Evolutionary conservation across 2,888 invertebrate genomes (phyloP).

Genomic region (Melinaea menophilus): DNA sequence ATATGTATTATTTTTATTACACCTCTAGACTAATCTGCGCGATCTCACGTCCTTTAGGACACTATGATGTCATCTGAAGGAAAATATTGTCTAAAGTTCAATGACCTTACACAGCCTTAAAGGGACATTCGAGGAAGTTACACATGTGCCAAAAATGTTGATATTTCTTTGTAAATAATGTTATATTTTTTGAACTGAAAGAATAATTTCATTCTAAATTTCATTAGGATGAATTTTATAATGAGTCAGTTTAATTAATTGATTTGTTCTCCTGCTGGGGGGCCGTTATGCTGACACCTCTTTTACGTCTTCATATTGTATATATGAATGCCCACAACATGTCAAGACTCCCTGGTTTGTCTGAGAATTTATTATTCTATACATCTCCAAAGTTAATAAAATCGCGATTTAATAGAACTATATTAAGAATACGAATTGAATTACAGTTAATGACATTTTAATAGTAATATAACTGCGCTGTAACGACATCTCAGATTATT

Average conservation of each 20-base stretch:
- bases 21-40: not conserved
- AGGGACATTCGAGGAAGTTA: constrained; percentile 41
- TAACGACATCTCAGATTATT: constrained; percentile 5
- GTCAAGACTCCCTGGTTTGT: too few species aligned
- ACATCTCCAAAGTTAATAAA: not conserved
- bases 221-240: not conserved
- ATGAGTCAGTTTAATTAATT: not conserved
- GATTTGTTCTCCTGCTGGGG: constrained; percentile 1
- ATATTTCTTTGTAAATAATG: constrained; percentile 18
- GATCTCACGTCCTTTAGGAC: constrained; percentile 32
- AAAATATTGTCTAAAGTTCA: constrained; percentile 49
- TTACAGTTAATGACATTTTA: constrained; percentile 3
- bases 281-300: not conserved
- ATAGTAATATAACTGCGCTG: constrained; percentile 3
- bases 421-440: constrained; percentile 1
- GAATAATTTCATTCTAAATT: not conserved
- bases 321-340: too few species aligned
- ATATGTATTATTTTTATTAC: not conserved
- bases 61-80: constrained; percentile 54
- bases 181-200: too few species aligned
- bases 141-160: constrained; percentile 32
- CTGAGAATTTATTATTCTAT: too few species aligned
- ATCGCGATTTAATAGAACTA: not conserved
- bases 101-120: constrained; percentile 44
- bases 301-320: not conserved